Evolutionary conservation across 2,888 invertebrate species (phyloP), one percentile per base, ranked within the genome.

Genomic region (Leistus spinibarbis): DNA sequence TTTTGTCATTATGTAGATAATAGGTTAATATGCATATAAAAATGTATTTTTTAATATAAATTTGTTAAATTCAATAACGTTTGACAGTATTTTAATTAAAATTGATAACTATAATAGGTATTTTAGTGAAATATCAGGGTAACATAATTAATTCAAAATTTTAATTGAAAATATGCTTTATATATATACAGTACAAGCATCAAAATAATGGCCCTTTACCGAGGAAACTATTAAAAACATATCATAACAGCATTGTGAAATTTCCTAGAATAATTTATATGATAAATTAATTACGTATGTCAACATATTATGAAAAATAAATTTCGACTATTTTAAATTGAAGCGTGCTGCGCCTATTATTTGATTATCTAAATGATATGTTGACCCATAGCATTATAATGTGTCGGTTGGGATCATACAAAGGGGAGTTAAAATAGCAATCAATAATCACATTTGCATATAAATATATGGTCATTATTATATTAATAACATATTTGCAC

Each of bases 391-490:
- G 62, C 62, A 72, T 71, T 71, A 71, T 54, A 71, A 22, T 54
- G 56, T 72, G 72, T 72, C 64, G 24, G 56, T 64, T 63, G 65
- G 64, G 3, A 22, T n/a, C n/a, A n/a, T 65, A 24, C 1, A 54
- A 54, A 22, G 23, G 19, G 22, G 54, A 65, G 54, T 65, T 63
- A 65, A 65, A 54, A 24, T 19, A 64, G 17, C 56, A 72, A 66
- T 72, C 66, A 56, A 65, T 57, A 16, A 17, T 72, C 65, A 72
- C 57, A 72, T 72, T 72, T 72, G 72, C 72, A 72, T 72, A 56
- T 72, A 72, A 65, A 72, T 72, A 71, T 64, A 72, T 72, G 72
- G 53, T 65, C n/a, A 65, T 57, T 60, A 65, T 65, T 17, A 57
- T 66, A 72, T 65, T 72, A 72, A 72, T 72, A 65, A 72, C 66